These are phyloP conservation scores for Tauraco hartlaubi DNA, from an alignment of 2,797 vertebrate species.

Conservation along the genomic window DNA sequence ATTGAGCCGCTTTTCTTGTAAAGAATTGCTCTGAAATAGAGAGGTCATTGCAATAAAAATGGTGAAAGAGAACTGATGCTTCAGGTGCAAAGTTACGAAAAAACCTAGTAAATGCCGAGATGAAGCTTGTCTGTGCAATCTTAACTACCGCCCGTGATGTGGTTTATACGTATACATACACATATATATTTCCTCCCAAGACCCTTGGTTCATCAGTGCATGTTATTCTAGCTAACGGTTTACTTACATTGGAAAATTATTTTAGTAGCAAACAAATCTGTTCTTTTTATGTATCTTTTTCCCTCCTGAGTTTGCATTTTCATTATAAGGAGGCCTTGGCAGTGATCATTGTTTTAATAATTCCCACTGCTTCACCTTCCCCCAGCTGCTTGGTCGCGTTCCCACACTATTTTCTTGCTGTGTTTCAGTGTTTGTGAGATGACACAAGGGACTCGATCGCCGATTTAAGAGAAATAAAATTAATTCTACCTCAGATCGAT, in stretches of 20 bases:
- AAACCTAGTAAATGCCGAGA: neutral
- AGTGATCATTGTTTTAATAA: neutral
- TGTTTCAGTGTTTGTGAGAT: neutral
- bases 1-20: neutral
- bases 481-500: neutral
- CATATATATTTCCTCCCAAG: neutral
- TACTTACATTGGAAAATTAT: neutral
- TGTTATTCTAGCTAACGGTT: neutral
- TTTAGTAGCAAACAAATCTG: neutral
- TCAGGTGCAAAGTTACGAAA: neutral
- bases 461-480: neutral
- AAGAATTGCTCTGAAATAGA: neutral
- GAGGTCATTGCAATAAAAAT: neutral
- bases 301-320: neutral
- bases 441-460: neutral
- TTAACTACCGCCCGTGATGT: neutral
- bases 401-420: neutral
- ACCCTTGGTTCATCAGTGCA: neutral
- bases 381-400: neutral
- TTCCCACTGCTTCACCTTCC: slow-evolving; percentile 4
- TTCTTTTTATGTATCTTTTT: neutral
- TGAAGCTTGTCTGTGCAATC: neutral
- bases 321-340: neutral
- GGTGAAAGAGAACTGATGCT: neutral
- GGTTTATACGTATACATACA: neutral